Base-by-base conservation (phyloP, 1,140 invertebrate species). In the Rhyacophila brunnea region DNA sequence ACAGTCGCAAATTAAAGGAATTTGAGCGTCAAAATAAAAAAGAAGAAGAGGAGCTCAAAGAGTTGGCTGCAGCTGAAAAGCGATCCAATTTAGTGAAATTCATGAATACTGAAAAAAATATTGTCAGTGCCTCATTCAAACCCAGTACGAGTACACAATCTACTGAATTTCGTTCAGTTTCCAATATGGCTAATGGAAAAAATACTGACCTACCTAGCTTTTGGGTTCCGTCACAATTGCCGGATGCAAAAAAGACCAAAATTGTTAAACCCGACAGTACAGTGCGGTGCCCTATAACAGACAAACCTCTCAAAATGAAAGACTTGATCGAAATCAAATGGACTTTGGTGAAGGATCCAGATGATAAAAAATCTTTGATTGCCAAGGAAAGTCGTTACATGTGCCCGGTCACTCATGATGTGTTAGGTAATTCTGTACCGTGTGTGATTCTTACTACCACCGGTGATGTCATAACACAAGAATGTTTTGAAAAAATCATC, bases 361-460 rank as follows among this genome's bases (percentile, higher is more conserved):
- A 88, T 70, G 90, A 93, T 64, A 92, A 88, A 59, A 87, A 89
- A 60, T 87, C 90, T 1, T 71, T 93, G 1, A 91, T 93, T 64
- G 83, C 87, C 19, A 91, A 90, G 72, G 83, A 95, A 72, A 56
- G 48, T 28, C 42, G 63, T 9, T 99, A 97, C 72, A 96, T 96
- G 85, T 99, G 98, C 78, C 91, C 97, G 4, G 89, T 99, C 0
- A 99, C 96, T 19, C 91, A 95, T 75, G 98, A 99, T 79, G 85
- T 97, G 48, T 75, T 99, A 9, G 90, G 92, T 60, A 99, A 99
- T 80, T 92, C 93, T 14, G 87, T 95, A 2, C 93, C 94, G 6
- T 95, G 91, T 77, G 95, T 91, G 56, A 90, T 98, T 44, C 83
- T 99, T 17, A 88, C 74, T 57, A 72, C 74, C 54, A 73, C 74